Conservation (phyloP, 1,140 invertebrate species). For the Andricus grossulariae region DNA sequence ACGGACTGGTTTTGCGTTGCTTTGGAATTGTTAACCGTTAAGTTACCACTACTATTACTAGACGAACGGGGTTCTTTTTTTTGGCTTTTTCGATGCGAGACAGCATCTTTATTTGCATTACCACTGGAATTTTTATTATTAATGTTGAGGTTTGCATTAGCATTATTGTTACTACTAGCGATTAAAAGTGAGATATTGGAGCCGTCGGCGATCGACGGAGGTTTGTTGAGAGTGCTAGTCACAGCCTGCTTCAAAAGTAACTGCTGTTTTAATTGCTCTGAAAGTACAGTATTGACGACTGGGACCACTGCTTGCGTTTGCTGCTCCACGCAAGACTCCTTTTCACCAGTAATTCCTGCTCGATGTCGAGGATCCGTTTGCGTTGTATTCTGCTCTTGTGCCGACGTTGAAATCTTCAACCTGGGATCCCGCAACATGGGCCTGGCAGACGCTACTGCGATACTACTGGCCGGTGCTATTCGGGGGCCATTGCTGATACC, state of each 20-base stretch:
- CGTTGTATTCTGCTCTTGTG: slow-evolving; percentile 23
- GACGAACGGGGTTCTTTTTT: slow-evolving; percentile 72
- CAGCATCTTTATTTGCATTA: slow-evolving; percentile 71
- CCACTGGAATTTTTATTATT: slow-evolving; percentile 70
- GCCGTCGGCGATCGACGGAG: slow-evolving; percentile 56
- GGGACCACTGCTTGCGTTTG: slow-evolving; percentile 26
- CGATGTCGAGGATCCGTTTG: slow-evolving; percentile 47
- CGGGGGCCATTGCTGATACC: slow-evolving; percentile 71
- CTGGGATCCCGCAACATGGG: slow-evolving; percentile 78
- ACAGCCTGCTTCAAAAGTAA: slow-evolving; percentile 66
- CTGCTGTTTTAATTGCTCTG: slow-evolving; percentile 70
- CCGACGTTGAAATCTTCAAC: slow-evolving; percentile 61
- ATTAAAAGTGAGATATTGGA: slow-evolving; percentile 56
- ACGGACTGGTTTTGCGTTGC: slow-evolving; percentile 54
- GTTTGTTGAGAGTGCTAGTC: slow-evolving; percentile 64
- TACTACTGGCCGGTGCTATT: slow-evolving; percentile 82
- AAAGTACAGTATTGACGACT: slow-evolving; percentile 62
- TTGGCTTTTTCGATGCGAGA: slow-evolving; percentile 70
- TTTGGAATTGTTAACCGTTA: slow-evolving; percentile 65
- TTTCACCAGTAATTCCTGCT: slow-evolving; percentile 46
- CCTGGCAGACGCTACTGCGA: slow-evolving; percentile 76
- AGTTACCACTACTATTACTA: slow-evolving; percentile 69
- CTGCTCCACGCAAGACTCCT: slow-evolving; percentile 49
- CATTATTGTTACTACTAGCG: slow-evolving; percentile 69
- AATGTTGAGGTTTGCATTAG: slow-evolving; percentile 64